These are phyloP conservation scores for Drosophila dives DNA, from an alignment of 2,888 invertebrate species.

Conservation along the genomic window DNA sequence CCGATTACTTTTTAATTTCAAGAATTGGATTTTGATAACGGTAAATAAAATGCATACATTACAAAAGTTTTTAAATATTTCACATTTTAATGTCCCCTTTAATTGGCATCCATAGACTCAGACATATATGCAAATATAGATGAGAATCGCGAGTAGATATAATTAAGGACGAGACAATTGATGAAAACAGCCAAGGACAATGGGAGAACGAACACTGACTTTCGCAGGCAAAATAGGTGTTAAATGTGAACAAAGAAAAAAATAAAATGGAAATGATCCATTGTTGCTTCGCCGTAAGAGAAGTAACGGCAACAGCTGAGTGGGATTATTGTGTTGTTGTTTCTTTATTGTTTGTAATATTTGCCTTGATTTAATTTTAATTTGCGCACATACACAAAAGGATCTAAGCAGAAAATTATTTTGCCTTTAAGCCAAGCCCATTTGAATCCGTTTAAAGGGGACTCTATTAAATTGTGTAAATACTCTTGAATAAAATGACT, in stretches of 20 bases:
- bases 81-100: not conserved
- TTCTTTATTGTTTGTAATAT: not conserved
- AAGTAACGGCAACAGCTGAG: not conserved
- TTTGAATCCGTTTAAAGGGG: not conserved
- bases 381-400: not conserved
- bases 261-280: not conserved
- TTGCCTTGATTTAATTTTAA: not conserved
- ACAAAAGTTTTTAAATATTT: not conserved
- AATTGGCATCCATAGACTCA: not conserved
- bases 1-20: no score
- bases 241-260: not conserved
- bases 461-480: not conserved
- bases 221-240: not conserved
- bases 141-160: not conserved
- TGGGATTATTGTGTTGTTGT: not conserved
- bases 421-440: not conserved
- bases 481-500: not conserved
- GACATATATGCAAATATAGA: not conserved
- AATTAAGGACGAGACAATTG: not conserved
- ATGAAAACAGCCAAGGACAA: not conserved
- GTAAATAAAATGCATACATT: not conserved
- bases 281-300: not conserved
- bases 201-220: not conserved
- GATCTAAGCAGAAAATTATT: not conserved
- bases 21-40: not conserved